Percentiles rank a stretch among this genome's conserved stretches.
These are phyloP conservation scores for Helicoverpa armigera DNA, from an alignment of 1,140 invertebrate genomes.

Conservation along the genomic window DNA sequence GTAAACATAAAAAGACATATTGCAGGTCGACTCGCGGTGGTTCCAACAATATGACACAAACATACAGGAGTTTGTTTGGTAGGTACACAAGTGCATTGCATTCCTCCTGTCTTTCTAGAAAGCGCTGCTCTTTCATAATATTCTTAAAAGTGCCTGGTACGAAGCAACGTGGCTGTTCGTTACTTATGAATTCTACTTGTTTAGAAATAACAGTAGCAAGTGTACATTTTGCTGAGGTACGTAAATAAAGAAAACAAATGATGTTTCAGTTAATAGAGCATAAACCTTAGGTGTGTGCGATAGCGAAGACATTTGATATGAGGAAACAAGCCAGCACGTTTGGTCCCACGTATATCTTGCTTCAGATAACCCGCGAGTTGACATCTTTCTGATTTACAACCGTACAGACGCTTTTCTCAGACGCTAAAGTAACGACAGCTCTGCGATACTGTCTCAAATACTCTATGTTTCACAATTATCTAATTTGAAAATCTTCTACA, in stretches of 20 bases:
- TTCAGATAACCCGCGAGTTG: slow-evolving; percentile 46
- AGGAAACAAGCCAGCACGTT: slow-evolving; percentile 24
- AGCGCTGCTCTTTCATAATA: slow-evolving; percentile 5
- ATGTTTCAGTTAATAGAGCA: slow-evolving; percentile 21
- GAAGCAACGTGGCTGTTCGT: neutral
- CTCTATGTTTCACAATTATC: slow-evolving; percentile 1
- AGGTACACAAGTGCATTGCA: slow-evolving; percentile 14
- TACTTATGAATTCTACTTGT: slow-evolving; percentile 2
- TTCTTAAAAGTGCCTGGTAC: slow-evolving; percentile 25
- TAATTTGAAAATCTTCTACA: neutral
- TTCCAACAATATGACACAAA: slow-evolving; percentile 27
- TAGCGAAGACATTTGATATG: slow-evolving; percentile 41
- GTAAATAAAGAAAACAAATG: neutral
- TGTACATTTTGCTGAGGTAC: neutral
- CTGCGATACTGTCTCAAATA: slow-evolving; percentile 22
- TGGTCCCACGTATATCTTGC: slow-evolving; percentile 54
- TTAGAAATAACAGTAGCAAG: neutral
- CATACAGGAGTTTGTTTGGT: slow-evolving; percentile 18
- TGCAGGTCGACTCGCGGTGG: slow-evolving; percentile 53
- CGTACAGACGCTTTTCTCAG: slow-evolving; percentile 22
- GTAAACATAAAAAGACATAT: slow-evolving; percentile 60
- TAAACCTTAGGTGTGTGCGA: slow-evolving; percentile 41
- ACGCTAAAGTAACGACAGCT: slow-evolving; percentile 16
- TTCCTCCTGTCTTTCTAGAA: slow-evolving; percentile 12
- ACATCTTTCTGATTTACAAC: slow-evolving; percentile 47